Evolutionary conservation across 2,113 vertebrate genomes (phyloP), one percentile per base, ranked within the genome.

Genomic region (Calyptommatus sinebrachiatus): DNA sequence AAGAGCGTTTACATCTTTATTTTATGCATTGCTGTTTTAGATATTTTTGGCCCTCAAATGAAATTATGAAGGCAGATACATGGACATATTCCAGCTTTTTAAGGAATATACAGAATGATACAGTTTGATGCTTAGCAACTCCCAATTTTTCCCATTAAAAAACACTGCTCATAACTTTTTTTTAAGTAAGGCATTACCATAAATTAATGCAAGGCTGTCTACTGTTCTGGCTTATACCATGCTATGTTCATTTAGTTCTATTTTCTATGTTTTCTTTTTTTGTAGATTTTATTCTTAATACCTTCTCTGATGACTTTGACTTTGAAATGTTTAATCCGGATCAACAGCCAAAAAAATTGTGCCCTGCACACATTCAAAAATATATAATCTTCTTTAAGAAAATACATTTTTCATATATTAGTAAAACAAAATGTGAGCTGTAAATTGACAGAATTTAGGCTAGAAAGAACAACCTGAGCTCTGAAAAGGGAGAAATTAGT

Each of bases 401-500:
- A 75, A 84, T 89, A 80, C 73, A 61, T 81, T 61, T 85, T 73
- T 87, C 73, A 53, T 78, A 26, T 81, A 81, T 73, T 79, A 35
- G 78, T 73, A 76, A 76, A 73, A 91, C 87, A 91, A 67, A 83
- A 71, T 61, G 57, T 90, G n/a, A 73, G 65, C 80, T 89, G 77
- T 85, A 61, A 82, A 31, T 72, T 83, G 86, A 76, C 80, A 88
- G 82, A 88, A 91, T 77, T 79, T 74, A 85, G 46, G 80, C 28
- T 48, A 85, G 31, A 53, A 85, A 57, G 45, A 31, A 76, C 70
- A 83, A 88, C 72, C 31, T 83, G 85, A 73, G 81, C 77, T 78
- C 85, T 89, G 68, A 83, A 87, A 87, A 81, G 90, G 85, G 88
- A 84, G 71, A 75, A 76, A 79, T 78, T 22, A 71, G 71, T 83